phyloP scores from a whole-genome alignment of 2,113 vertebrate species.

The Percopsis transmontana region DNA sequence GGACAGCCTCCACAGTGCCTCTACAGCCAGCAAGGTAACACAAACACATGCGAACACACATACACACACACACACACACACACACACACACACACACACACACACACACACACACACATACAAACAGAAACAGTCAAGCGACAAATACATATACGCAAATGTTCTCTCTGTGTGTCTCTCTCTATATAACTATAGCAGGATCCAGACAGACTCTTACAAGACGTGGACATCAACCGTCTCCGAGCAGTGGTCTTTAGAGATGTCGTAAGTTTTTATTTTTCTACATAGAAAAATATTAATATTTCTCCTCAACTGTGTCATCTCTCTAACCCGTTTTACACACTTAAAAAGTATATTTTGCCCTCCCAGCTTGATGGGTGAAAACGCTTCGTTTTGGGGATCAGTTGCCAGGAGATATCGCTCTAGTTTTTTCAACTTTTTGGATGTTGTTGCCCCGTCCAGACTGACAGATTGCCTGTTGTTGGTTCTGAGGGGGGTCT shows the following conservation, averaged over 20 bases:
- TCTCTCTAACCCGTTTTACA: too few relatives aligned
- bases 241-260: slow-evolving; percentile 98
- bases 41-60: slow-evolving; percentile 15
- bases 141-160: not conserved
- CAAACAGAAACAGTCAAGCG: slow-evolving; percentile 1
- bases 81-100: not conserved
- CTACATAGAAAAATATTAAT: too few relatives aligned
- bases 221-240: slow-evolving; percentile 97
- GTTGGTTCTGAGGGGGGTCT: too few relatives aligned
- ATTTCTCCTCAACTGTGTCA: too few relatives aligned
- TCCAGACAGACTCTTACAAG: slow-evolving; percentile 96
- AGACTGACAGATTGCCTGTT: too few relatives aligned
- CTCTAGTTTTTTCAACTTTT: too few relatives aligned
- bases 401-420: too few relatives aligned
- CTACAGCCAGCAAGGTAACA: slow-evolving; percentile 85
- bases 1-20: slow-evolving; percentile 85
- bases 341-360: too few relatives aligned
- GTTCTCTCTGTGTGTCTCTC: not conserved
- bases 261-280: slow-evolving; percentile 82
- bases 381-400: too few relatives aligned
- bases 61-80: slow-evolving; percentile 2
- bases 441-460: too few relatives aligned
- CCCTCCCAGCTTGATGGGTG: too few relatives aligned
- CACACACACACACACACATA: not conserved
- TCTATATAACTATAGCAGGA: slow-evolving; percentile 81